These are phyloP conservation scores for Aphrophora alni DNA, from an alignment of 2,888 invertebrate genomes.

Conservation along the genomic window DNA sequence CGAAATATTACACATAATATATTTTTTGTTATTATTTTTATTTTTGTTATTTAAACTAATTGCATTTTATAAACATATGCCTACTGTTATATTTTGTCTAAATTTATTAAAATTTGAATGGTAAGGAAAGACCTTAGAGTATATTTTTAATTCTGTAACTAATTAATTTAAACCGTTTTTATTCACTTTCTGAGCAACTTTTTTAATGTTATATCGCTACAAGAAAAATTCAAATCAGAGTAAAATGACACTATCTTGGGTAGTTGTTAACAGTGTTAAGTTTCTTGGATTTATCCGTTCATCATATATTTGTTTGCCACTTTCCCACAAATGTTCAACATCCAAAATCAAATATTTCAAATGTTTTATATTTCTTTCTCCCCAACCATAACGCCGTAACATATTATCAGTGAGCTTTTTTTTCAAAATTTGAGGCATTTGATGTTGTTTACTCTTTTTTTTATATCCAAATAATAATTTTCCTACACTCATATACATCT, in stretches of 20 bases:
- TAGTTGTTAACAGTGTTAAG: not conserved
- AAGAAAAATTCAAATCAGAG: not conserved
- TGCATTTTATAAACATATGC: too few relatives aligned
- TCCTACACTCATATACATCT: not conserved
- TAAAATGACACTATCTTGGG: not conserved
- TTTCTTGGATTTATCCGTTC: not conserved
- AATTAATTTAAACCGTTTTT: too few relatives aligned
- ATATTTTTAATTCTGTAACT: too few relatives aligned
- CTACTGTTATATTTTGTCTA: too few relatives aligned
- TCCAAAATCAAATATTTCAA: not conserved
- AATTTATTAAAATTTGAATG: too few relatives aligned
- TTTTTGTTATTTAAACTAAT: too few relatives aligned
- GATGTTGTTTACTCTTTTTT: not conserved
- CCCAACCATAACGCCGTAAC: not conserved
- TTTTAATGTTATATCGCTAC: too few relatives aligned
- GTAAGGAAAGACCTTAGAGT: too few relatives aligned
- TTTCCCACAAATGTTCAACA: not conserved
- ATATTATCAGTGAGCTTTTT: not conserved
- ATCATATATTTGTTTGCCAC: not conserved
- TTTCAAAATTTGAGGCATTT: not conserved
- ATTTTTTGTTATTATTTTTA: too few relatives aligned
- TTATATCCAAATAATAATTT: not conserved
- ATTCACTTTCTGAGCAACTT: too few relatives aligned
- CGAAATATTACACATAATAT: too few relatives aligned
- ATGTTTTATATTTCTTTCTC: not conserved